These are phyloP conservation scores for Noturus placidus DNA, from an alignment of 2,113 vertebrate species.

Conservation along the genomic window DNA sequence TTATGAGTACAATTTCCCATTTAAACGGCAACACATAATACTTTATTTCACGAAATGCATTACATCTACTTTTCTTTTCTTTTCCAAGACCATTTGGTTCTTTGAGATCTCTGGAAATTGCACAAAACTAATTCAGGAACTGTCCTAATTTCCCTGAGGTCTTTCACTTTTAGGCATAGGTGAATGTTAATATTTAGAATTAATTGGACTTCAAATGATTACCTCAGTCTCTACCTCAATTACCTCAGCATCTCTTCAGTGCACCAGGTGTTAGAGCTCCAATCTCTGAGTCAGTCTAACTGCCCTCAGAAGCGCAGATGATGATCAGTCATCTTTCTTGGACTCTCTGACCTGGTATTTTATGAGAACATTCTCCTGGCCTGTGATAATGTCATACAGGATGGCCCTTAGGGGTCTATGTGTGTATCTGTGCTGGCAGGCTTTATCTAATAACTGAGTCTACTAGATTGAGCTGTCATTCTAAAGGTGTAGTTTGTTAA, in stretches of 20 bases:
- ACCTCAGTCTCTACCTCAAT: neutral
- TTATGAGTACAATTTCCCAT: conserved; percentile 7
- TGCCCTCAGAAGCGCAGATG: conserved; percentile 5
- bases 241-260: neutral
- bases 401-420: conserved; percentile 30
- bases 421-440: conserved; percentile 24
- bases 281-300: neutral
- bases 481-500: conserved; percentile 18
- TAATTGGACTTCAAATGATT: neutral
- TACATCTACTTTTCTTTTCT: neutral
- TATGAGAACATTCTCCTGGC: conserved; percentile 38
- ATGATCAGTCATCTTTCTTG: conserved; percentile 33
- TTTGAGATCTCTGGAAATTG: conserved; percentile 13
- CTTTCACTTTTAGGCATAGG: too few species aligned
- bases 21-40: conserved; percentile 28
- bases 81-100: neutral
- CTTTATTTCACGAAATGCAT: neutral
- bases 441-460: conserved; percentile 21
- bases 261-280: conserved; percentile 15
- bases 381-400: conserved; percentile 38
- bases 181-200: neutral
- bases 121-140: conserved; percentile 15
- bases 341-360: conserved; percentile 41
- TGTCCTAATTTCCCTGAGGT: neutral
- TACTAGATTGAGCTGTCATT: conserved; percentile 32